These are phyloP conservation scores for Bombyx huttoni DNA, from an alignment of 2,888 invertebrate species.

Conservation along the genomic window DNA sequence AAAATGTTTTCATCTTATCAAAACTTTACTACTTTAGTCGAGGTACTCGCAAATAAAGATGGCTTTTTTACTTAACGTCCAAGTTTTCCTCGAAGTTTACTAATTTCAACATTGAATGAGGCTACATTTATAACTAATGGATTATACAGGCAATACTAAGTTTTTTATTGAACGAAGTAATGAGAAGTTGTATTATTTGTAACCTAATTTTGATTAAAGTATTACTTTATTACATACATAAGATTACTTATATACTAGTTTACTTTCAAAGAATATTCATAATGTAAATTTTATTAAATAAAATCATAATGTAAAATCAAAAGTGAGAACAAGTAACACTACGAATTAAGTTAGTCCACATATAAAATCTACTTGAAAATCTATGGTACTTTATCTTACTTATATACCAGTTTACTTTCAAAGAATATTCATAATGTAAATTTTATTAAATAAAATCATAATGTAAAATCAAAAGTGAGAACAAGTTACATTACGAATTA, in stretches of 20 bases:
- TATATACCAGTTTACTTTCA: too few relatives aligned
- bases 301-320: too few relatives aligned
- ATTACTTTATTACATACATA: neutral
- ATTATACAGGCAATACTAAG: slow-evolving; percentile 15
- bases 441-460: too few relatives aligned
- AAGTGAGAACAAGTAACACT: too few relatives aligned
- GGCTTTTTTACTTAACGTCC: slow-evolving; percentile 18
- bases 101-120: slow-evolving; percentile 20
- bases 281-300: too few relatives aligned
- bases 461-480: too few relatives aligned
- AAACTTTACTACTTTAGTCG: slow-evolving; percentile 20
- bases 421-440: too few relatives aligned
- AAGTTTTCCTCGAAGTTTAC: slow-evolving; percentile 22
- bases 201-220: neutral
- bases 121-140: slow-evolving; percentile 17
- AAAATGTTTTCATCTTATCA: slow-evolving; percentile 22
- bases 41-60: slow-evolving; percentile 19
- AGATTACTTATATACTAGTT: too few relatives aligned
- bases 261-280: too few relatives aligned
- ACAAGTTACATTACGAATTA: too few relatives aligned
- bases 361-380: too few relatives aligned
- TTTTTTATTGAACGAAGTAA: slow-evolving; percentile 5
- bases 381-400: neutral
- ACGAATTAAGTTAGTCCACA: too few relatives aligned
- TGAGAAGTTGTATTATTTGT: neutral